Conservation (phyloP, 2,888 invertebrate genomes). For the Pachycephus smyrnensis region DNA sequence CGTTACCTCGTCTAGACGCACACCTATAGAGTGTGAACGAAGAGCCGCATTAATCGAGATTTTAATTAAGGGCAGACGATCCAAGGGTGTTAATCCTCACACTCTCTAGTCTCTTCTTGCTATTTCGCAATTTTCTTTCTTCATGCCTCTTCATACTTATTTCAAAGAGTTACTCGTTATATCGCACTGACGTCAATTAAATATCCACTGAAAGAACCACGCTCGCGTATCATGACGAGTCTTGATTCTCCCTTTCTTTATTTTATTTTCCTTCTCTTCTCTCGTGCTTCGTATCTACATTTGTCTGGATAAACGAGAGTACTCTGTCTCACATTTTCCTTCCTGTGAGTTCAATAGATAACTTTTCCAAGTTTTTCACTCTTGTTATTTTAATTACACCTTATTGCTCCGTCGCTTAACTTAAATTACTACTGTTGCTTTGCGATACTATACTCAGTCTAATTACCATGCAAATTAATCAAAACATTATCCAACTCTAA, state of each 20-base stretch:
- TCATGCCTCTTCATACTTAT: neutral
- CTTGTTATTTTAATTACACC: neutral
- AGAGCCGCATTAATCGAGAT: slow-evolving; percentile 1
- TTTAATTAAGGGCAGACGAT: slow-evolving; percentile 3
- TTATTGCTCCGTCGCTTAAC: neutral
- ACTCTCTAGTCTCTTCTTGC: neutral
- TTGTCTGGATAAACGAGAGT: neutral
- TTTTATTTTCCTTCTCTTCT: neutral
- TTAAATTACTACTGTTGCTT: neutral
- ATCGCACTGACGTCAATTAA: neutral
- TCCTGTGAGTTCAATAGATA: neutral
- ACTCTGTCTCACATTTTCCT: neutral
- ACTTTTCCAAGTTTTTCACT: neutral
- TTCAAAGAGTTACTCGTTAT: neutral
- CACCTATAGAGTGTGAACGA: neutral
- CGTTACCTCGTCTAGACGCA: too few species aligned
- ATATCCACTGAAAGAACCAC: neutral
- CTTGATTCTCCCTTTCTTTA: neutral
- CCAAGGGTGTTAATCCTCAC: neutral
- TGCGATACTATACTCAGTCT: neutral
- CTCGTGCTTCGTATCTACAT: neutral
- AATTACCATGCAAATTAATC: too few species aligned
- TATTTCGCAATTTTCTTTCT: neutral
- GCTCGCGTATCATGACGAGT: neutral
- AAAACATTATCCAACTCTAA: neutral